phyloP scores from a whole-genome alignment of 2,888 invertebrate species.

The Hypomecis atomaria region DNA sequence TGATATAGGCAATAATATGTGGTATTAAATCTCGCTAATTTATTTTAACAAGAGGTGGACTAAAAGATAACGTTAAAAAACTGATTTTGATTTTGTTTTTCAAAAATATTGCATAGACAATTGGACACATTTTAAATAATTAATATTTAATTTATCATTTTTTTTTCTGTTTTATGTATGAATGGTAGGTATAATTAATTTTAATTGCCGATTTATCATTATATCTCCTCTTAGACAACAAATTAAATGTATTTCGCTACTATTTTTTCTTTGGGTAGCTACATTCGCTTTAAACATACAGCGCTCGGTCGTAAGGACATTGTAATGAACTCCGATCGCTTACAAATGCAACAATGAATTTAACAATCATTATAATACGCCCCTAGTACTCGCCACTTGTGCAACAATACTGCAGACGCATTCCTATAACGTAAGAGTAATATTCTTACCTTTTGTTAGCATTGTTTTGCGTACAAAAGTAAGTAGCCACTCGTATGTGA shows the following conservation, averaged over 20 bases:
- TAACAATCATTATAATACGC: conserved; percentile 53
- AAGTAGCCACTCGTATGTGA: conserved; percentile 71
- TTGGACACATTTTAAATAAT: no score
- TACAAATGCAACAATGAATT: conserved; percentile 63
- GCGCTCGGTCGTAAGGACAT: background rate
- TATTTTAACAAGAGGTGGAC: no score
- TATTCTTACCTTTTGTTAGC: conserved; percentile 56
- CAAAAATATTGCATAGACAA: no score
- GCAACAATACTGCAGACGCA: conserved; percentile 62
- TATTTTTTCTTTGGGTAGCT: background rate
- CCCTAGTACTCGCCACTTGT: conserved; percentile 44
- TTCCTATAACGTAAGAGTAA: conserved; percentile 62
- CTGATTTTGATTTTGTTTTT: no score
- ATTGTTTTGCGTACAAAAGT: conserved; percentile 73
- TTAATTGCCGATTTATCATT: no score
- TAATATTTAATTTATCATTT: no score
- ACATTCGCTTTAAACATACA: background rate
- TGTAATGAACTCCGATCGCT: conserved; percentile 60
- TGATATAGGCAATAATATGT: no score
- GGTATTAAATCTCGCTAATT: no score
- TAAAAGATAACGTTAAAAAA: no score
- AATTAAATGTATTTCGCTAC: background rate
- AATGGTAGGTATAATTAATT: no score
- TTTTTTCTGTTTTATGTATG: no score
- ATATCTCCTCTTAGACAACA: no score